Evolutionary conservation across 2,113 vertebrate species (phyloP).

Genomic region (Nanorana parkeri): DNA sequence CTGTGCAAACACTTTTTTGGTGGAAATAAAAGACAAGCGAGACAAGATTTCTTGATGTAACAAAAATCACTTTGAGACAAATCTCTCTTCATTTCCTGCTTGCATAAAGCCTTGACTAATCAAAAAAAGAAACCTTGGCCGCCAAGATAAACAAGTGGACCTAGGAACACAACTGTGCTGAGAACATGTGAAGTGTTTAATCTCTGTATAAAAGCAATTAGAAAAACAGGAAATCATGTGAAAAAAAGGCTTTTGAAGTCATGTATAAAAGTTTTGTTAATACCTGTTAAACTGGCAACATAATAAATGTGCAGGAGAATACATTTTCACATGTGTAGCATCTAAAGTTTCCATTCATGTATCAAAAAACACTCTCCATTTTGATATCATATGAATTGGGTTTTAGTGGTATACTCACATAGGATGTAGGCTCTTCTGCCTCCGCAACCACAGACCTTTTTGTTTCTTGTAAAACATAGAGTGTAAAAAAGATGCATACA

Average conservation of each 20-base stretch:
- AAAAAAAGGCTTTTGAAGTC: neutral
- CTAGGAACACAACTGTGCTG: conserved; percentile 1
- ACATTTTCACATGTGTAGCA: no score
- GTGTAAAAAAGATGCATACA: no score
- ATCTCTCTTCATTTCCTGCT: conserved; percentile 34
- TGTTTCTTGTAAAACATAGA: no score
- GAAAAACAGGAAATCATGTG: neutral
- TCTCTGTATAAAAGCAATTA: neutral
- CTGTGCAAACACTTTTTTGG: neutral
- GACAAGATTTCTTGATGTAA: neutral
- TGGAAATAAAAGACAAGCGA: neutral
- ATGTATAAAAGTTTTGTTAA: neutral
- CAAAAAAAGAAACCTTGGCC: conserved; percentile 1
- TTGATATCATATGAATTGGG: no score
- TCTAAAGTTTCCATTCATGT: no score
- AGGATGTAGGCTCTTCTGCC: no score
- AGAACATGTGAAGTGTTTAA: neutral
- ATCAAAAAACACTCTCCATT: no score
- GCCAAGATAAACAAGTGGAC: conserved; percentile 25
- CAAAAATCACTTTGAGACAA: neutral
- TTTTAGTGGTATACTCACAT: no score
- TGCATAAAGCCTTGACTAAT: conserved; percentile 12
- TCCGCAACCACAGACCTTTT: no score
- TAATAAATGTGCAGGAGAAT: no score
- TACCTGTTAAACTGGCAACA: neutral